Percentiles rank a stretch among this genome's conserved stretches.
Evolutionary conservation across 2,113 vertebrate genomes (phyloP).

Genomic region (Phalacrocorax brasilianus): DNA sequence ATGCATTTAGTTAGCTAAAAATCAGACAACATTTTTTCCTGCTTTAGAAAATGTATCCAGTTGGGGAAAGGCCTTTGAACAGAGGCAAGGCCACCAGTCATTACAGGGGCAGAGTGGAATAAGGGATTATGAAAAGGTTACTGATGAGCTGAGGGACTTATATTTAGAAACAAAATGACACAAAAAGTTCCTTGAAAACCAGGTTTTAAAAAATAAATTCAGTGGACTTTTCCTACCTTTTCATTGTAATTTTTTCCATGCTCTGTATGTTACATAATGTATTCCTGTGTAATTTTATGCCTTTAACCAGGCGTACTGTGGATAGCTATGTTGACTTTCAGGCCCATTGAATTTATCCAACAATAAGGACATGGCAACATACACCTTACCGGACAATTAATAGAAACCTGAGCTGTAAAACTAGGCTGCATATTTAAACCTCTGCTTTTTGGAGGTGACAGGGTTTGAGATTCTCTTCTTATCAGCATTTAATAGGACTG

Average conservation of each 20-base stretch:
- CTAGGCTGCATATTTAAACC: neutral
- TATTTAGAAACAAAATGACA: conserved; percentile 4
- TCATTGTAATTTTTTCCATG: neutral
- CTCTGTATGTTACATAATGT: neutral
- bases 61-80: conserved; percentile 28
- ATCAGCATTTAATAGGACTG: neutral
- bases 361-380: neutral
- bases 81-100: neutral
- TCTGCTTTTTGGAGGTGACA: neutral
- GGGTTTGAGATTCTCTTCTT: neutral
- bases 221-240: neutral
- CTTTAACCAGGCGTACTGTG: neutral
- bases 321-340: neutral
- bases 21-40: neutral
- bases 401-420: neutral
- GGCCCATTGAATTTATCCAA: neutral
- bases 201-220: neutral
- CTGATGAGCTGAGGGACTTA: neutral
- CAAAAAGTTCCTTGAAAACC: neutral
- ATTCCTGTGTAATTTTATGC: neutral
- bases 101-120: neutral
- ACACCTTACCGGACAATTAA: accelerated
- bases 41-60: conserved; percentile 38
- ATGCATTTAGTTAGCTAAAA: neutral
- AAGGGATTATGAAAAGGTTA: neutral